These are phyloP conservation scores for Rhagonycha lutea DNA, from an alignment of 2,888 invertebrate species.

Conservation along the genomic window DNA sequence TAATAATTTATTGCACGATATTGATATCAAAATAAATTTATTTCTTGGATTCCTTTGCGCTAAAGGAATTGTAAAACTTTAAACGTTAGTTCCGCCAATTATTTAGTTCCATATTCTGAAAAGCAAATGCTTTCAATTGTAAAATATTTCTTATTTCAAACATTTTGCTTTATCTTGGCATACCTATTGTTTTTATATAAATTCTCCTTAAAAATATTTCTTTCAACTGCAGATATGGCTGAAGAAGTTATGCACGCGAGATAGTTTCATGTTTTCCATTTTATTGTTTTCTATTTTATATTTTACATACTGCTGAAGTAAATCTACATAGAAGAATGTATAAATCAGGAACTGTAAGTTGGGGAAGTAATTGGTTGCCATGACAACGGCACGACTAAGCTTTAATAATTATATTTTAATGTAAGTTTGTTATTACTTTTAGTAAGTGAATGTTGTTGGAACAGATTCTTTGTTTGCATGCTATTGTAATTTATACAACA, in stretches of 20 bases:
- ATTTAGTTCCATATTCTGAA: constrained; percentile 28
- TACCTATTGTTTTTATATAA: neutral
- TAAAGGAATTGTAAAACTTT: neutral
- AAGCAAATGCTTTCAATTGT: neutral
- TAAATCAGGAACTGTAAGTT: neutral
- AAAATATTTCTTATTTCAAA: constrained; percentile 1
- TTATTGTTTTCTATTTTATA: neutral
- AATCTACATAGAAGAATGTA: neutral
- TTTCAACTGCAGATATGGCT: neutral
- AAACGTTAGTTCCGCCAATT: constrained; percentile 27
- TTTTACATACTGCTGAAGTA: neutral
- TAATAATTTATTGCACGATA: neutral
- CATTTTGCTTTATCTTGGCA: neutral
- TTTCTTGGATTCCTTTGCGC: too few species aligned
- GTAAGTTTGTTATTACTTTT: neutral
- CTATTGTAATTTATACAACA: neutral
- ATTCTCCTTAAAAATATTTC: neutral
- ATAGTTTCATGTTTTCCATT: neutral
- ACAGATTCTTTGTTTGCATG: neutral
- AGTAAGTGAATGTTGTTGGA: neutral
- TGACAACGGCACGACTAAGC: neutral
- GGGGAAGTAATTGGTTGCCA: neutral
- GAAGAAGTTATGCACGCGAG: neutral
- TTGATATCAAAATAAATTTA: neutral
- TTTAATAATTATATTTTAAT: neutral